Conservation (phyloP, 2,888 invertebrate species). For the Netelia melanura region DNA sequence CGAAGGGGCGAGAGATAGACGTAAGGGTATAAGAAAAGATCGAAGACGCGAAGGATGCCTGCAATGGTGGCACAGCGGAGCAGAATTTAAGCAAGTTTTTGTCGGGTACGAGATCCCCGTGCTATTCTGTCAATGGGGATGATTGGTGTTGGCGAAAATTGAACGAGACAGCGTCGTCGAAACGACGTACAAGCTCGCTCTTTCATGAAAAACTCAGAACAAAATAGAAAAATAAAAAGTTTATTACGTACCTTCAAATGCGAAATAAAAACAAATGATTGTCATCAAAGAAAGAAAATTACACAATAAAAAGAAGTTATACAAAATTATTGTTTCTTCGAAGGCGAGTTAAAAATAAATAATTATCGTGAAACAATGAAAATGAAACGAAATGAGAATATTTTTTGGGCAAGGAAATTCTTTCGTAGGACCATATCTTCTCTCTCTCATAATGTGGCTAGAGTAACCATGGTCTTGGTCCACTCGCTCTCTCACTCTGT, state of each 20-base stretch:
- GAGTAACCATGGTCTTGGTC: conserved; percentile 10
- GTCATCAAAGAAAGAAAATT: too few relatives aligned
- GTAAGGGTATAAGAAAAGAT: conserved; percentile 45
- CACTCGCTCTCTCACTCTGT: background rate
- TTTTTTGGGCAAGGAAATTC: background rate
- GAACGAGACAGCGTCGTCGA: conserved; percentile 72
- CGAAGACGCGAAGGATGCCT: conserved; percentile 42
- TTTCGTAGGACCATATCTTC: background rate
- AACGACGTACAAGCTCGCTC: background rate
- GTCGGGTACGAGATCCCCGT: conserved; percentile 69
- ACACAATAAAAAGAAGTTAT: too few relatives aligned
- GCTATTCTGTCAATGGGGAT: conserved; percentile 80
- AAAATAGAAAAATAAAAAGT: background rate
- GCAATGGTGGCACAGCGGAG: conserved; percentile 69
- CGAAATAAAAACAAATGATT: too few relatives aligned
- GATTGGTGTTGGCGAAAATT: conserved; percentile 82
- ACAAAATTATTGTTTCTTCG: too few relatives aligned
- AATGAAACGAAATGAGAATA: background rate
- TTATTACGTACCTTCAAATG: background rate
- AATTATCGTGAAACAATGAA: too few relatives aligned
- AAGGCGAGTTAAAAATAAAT: too few relatives aligned
- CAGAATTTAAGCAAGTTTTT: conserved; percentile 82
- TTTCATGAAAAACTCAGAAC: background rate
- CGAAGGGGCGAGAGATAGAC: background rate
- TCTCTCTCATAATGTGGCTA: conserved; percentile 7